Evolutionary conservation across 2,113 vertebrate genomes (phyloP).

Genomic region (Scartelaos histophorus): DNA sequence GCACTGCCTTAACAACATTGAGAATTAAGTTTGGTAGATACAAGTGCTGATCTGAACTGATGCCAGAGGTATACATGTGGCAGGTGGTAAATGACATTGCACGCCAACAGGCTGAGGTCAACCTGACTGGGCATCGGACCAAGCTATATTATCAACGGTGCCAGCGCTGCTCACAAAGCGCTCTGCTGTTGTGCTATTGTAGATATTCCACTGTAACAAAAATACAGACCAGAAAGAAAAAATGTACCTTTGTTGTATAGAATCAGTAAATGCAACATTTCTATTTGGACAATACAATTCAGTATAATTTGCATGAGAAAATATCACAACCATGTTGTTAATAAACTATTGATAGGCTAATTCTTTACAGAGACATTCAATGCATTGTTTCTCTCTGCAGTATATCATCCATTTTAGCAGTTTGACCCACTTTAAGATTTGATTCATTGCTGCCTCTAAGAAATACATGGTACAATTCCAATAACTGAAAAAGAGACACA

Average conservation of each 20-base stretch:
- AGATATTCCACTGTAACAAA: slow-evolving; percentile 11
- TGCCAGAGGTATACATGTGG: slow-evolving; percentile 24
- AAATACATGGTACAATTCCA: slow-evolving; percentile 30
- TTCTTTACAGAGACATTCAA: background rate
- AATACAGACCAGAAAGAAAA: slow-evolving; percentile 9
- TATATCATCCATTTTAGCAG: slow-evolving; percentile 45
- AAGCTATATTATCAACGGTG: slow-evolving; percentile 67
- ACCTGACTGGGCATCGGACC: slow-evolving; percentile 55
- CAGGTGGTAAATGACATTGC: slow-evolving; percentile 71
- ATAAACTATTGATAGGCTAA: background rate
- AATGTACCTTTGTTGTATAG: background rate
- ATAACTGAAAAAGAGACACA: background rate
- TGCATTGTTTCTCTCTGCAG: slow-evolving; percentile 16
- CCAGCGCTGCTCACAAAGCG: slow-evolving; percentile 41
- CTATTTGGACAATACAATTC: background rate
- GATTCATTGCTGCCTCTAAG: slow-evolving; percentile 39
- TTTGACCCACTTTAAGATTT: slow-evolving; percentile 65
- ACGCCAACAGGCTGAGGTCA: slow-evolving; percentile 69
- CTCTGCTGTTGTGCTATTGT: slow-evolving; percentile 22
- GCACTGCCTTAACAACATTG: background rate
- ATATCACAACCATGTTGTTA: background rate
- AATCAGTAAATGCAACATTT: background rate
- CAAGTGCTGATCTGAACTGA: slow-evolving; percentile 17
- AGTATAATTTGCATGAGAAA: background rate
- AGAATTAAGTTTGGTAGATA: slow-evolving; percentile 11